phyloP scores from a whole-genome alignment of 2,797 vertebrate genomes.

The Hafferia zeledoni region DNA sequence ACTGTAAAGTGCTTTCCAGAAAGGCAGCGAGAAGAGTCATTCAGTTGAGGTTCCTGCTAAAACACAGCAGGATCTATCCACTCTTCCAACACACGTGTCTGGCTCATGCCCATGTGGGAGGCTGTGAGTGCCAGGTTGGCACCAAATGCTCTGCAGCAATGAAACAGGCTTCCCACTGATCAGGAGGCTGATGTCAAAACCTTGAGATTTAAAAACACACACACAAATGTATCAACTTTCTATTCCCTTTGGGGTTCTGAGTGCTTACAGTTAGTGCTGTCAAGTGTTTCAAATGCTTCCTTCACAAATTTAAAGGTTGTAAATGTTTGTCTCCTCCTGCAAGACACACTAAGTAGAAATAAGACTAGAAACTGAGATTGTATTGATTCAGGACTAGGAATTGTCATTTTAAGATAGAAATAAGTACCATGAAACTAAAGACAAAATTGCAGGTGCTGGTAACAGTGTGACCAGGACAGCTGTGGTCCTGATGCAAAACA shows the following conservation, averaged over 20 bases:
- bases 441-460: not conserved
- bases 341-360: not conserved
- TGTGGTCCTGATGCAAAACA: not conserved
- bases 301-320: not conserved
- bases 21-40: not conserved
- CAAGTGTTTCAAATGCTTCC: not conserved
- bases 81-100: not conserved
- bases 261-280: not conserved
- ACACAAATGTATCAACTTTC: not conserved
- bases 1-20: not conserved
- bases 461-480: not conserved
- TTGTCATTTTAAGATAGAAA: not conserved
- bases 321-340: not conserved
- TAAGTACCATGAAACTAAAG: not conserved
- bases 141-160: not conserved
- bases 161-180: not conserved
- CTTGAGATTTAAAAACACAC: not conserved
- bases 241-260: not conserved
- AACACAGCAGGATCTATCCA: not conserved
- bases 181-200: not conserved
- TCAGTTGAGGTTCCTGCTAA: not conserved
- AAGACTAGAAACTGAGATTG: not conserved
- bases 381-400: not conserved
- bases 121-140: rapidly evolving
- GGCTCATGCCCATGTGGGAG: rapidly evolving